Conservation (phyloP, 2,888 invertebrate species). For the Tillus elongatus region DNA sequence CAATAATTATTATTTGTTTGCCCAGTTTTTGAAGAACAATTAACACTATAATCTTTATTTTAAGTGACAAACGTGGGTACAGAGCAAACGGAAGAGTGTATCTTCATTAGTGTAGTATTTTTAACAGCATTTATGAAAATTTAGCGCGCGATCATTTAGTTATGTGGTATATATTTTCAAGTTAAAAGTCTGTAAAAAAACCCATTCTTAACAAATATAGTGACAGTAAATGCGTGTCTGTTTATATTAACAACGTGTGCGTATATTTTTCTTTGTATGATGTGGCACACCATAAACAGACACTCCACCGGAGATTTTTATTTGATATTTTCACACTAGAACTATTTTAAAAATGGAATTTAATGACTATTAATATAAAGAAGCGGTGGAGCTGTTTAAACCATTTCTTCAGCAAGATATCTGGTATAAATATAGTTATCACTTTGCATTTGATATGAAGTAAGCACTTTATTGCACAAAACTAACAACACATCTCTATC, state of each 20-base stretch:
- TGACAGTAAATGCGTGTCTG: constrained; percentile 23
- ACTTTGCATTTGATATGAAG: constrained; percentile 34
- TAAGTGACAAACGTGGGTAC: too few relatives aligned
- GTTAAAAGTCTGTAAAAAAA: too few relatives aligned
- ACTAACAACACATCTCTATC: too few relatives aligned
- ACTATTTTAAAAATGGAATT: constrained; percentile 13
- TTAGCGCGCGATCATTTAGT: too few relatives aligned
- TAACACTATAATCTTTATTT: too few relatives aligned
- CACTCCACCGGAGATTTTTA: constrained; percentile 29
- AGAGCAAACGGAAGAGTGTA: too few relatives aligned
- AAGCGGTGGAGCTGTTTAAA: constrained; percentile 28
- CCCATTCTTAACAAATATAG: too few relatives aligned
- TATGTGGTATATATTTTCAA: too few relatives aligned
- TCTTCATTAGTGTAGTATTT: too few relatives aligned
- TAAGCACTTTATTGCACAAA: constrained; percentile 28
- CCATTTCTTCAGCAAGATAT: constrained; percentile 26
- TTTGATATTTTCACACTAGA: constrained; percentile 15
- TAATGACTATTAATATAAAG: constrained; percentile 20
- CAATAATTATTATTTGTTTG: too few relatives aligned
- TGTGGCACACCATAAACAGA: constrained; percentile 29
- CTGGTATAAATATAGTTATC: constrained; percentile 37
- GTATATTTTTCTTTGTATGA: constrained; percentile 18
- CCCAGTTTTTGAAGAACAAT: too few relatives aligned
- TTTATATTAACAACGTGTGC: constrained; percentile 27
- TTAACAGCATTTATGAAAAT: too few relatives aligned